Evolutionary conservation across 2,888 invertebrate species (phyloP).

Genomic region (Polydrusus pterygomalis): DNA sequence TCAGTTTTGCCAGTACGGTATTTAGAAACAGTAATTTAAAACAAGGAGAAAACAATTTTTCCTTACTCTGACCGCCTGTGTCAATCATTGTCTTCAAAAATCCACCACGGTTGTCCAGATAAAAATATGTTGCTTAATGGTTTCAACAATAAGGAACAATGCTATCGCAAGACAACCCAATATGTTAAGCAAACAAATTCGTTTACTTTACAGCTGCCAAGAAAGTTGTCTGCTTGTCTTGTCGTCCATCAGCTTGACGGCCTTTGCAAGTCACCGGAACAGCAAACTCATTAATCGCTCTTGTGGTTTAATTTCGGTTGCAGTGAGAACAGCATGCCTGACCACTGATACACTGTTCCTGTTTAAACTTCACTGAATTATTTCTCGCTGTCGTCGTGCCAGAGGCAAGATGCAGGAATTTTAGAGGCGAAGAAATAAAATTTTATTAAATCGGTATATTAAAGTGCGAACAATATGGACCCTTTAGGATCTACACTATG

Average conservation of each 20-base stretch:
- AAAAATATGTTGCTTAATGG: too few species aligned
- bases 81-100: too few species aligned
- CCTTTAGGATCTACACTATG: too few species aligned
- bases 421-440: too few species aligned
- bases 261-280: slow-evolving; percentile 30
- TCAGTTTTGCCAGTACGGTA: too few species aligned
- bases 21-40: too few species aligned
- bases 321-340: slow-evolving; percentile 13
- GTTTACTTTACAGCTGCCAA: slow-evolving; percentile 19
- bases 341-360: slow-evolving; percentile 24
- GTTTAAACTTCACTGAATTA: not conserved
- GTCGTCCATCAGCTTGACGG: slow-evolving; percentile 35
- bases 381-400: not conserved
- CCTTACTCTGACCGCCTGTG: too few species aligned
- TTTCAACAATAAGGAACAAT: not conserved
- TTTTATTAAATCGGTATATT: too few species aligned
- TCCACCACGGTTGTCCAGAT: too few species aligned
- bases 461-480: too few species aligned
- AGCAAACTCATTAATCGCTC: slow-evolving; percentile 26
- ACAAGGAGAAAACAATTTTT: too few species aligned
- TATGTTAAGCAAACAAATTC: not conserved
- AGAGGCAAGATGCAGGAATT: not conserved
- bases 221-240: slow-evolving; percentile 30
- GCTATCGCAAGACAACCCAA: not conserved
- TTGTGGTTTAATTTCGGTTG: slow-evolving; percentile 35